These are phyloP conservation scores for Acanthacorydalis orientalis DNA, from an alignment of 2,888 invertebrate species.

Conservation along the genomic window DNA sequence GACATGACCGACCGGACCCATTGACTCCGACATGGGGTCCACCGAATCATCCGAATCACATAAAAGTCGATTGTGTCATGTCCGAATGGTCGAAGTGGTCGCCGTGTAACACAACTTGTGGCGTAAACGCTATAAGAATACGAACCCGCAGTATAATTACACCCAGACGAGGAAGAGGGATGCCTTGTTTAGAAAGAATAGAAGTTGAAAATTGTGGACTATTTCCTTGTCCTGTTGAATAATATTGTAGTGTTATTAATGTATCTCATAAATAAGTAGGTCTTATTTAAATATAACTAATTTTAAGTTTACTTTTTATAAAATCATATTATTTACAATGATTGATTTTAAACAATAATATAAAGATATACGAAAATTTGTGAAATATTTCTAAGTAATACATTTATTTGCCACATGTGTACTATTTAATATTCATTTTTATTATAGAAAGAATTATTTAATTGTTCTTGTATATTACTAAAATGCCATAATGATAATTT, in stretches of 20 bases:
- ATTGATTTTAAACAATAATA: no score
- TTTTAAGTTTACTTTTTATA: slow-evolving; percentile 4
- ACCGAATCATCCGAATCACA: slow-evolving; percentile 7
- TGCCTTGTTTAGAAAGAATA: slow-evolving; percentile 23
- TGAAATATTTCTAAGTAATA: no score
- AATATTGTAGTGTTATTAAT: background rate
- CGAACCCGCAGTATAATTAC: slow-evolving; percentile 29
- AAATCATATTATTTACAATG: slow-evolving; percentile 4
- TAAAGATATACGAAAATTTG: no score
- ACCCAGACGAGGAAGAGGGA: slow-evolving; percentile 21
- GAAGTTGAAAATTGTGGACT: slow-evolving; percentile 24
- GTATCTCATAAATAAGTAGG: background rate
- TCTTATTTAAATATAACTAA: no score
- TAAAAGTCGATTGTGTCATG: slow-evolving; percentile 34
- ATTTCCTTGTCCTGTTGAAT: slow-evolving; percentile 10
- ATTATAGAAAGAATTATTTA: no score
- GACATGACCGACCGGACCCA: slow-evolving; percentile 8
- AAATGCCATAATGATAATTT: no score
- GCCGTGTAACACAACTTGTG: slow-evolving; percentile 47
- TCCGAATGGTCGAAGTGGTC: slow-evolving; percentile 54
- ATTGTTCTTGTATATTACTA: no score
- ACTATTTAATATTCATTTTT: no score
- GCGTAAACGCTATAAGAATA: slow-evolving; percentile 33
- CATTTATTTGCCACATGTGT: no score
- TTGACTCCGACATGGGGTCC: slow-evolving; percentile 13